These are phyloP conservation scores for Meloe dianella DNA, from an alignment of 2,888 invertebrate species.

Conservation along the genomic window DNA sequence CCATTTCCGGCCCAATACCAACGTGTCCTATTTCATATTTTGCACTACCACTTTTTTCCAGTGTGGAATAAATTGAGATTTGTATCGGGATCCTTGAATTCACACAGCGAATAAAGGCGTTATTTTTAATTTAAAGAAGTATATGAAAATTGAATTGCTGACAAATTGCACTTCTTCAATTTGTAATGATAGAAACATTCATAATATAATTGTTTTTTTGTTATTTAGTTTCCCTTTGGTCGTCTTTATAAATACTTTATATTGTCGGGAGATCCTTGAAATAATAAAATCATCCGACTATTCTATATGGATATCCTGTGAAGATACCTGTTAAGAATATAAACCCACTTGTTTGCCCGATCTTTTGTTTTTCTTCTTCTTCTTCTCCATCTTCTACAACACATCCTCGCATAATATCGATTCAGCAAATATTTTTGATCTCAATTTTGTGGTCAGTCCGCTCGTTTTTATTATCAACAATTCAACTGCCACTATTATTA, in stretches of 20 bases:
- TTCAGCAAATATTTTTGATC: constrained; percentile 1
- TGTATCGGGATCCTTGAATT: too few relatives aligned
- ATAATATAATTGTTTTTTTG: too few relatives aligned
- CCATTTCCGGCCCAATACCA: too few relatives aligned
- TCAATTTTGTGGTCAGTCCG: neutral
- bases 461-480: neutral
- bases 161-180: neutral
- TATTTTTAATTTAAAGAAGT: neutral
- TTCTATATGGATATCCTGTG: neutral
- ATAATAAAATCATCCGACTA: neutral
- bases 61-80: too few relatives aligned
- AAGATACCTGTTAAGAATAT: neutral
- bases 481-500: neutral
- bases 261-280: neutral
- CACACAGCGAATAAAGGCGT: too few relatives aligned
- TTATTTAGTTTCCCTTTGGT: too few relatives aligned
- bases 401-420: neutral
- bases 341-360: too few relatives aligned
- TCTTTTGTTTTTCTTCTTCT: neutral
- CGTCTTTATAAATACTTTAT: too few relatives aligned
- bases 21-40: too few relatives aligned
- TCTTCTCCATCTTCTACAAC: neutral
- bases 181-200: too few relatives aligned
- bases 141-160: neutral
- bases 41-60: too few relatives aligned